Base-by-base conservation (phyloP, 1,140 invertebrate genomes). In the Drosophila lacteicornis region DNA sequence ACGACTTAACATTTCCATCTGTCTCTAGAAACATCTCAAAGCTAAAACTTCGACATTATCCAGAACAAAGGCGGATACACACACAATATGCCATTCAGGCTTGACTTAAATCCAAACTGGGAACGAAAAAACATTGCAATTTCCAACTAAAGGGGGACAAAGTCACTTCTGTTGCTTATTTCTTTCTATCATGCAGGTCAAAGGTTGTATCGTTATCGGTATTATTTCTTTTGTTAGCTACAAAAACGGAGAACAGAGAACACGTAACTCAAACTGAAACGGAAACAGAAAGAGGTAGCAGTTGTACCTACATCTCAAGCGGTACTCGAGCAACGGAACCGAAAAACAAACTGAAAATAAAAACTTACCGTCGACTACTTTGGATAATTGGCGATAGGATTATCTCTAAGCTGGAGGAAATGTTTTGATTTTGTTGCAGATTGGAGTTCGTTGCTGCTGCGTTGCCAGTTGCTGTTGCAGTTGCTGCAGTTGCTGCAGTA, bases 361-460 rank as follows among this genome's bases (percentile, higher is more conserved):
- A 82, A 92, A 92, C 91, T 92, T 92, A 92, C 91, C 91, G 91
- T 82, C 91, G 87, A 91, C 87, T 92, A 92, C 91, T 92, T 92
- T 92, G 91, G 80, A 92, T 92, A 87, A 92, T 92, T 92, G 91
- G 91, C 80, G 91, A 92, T 79, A 92, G 91, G 82, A 92, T 92
- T 84, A 92, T 92, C 87, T 92, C 91, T 91, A 92, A 82, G 80
- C 91, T 92, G 90, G 90, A 92, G 84, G 91, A 92, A 92, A 92
- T 92, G 81, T 87, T 92, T 90, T 82, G 84, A 91, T 90, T 91
- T 86, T 83, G 87, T 88, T 86, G 83, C 60, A 81, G 80, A 83
- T 82, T 90, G 80, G 80, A 83, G 82, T 82, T 79, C 69, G 76
- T 70, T 79, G 60, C 59, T 70, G 74, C 50, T 68, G 71, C 38